Evolutionary conservation across 2,797 vertebrate genomes (phyloP).

Genomic region (Sternarchorhynchus goeldii): DNA sequence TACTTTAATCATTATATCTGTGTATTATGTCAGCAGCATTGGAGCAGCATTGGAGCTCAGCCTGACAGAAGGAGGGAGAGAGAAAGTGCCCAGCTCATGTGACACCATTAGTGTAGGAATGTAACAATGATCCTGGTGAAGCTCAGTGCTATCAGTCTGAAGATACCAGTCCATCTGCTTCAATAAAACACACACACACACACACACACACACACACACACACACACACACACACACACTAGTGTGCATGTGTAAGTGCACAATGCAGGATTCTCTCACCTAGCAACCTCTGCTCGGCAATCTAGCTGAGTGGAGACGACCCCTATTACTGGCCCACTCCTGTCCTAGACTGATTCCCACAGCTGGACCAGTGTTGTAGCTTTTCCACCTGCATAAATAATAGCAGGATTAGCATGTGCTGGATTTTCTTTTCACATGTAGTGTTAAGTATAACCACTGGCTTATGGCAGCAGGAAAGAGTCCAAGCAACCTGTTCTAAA

Average conservation of each 20-base stretch:
- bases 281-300: not conserved
- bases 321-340: not conserved
- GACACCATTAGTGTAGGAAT: conserved; percentile 22
- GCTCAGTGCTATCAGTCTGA: conserved; percentile 21
- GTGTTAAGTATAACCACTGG: conserved; percentile 61
- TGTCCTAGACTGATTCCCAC: conserved; percentile 56
- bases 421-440: conserved; percentile 62
- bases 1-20: not conserved
- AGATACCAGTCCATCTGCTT: conserved; percentile 13
- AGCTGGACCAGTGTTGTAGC: conserved; percentile 63
- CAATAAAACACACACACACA: conserved; percentile 20
- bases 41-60: not conserved
- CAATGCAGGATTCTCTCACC: conserved; percentile 43
- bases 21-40: not conserved
- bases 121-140: conserved; percentile 13
- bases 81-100: conserved; percentile 13
- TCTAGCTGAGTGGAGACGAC: not conserved
- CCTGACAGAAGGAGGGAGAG: not conserved
- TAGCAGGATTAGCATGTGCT: conserved; percentile 58
- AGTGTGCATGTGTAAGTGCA: conserved; percentile 10
- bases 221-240: conserved; percentile 8
- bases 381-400: conserved; percentile 63
- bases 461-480: conserved; percentile 57
- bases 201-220: conserved; percentile 10
- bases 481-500: conserved; percentile 52